These are phyloP conservation scores for Alcedo quadribrachys DNA, from an alignment of 2,797 vertebrate genomes.

Conservation along the genomic window DNA sequence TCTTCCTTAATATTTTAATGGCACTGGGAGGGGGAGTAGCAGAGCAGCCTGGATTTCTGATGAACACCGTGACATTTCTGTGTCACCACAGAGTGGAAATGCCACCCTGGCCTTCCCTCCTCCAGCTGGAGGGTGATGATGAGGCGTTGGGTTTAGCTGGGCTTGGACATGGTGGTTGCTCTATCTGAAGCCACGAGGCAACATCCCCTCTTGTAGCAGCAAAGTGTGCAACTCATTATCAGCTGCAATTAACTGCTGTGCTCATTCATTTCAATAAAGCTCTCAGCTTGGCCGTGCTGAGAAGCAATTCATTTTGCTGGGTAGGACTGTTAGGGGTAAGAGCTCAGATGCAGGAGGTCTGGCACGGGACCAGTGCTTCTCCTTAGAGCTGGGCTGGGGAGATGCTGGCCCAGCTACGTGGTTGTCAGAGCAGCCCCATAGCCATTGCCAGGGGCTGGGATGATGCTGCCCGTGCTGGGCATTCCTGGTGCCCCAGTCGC, in stretches of 20 bases:
- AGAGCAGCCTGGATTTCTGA: not conserved
- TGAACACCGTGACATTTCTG: not conserved
- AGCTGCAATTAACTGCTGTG: not conserved
- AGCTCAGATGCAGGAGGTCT: not conserved
- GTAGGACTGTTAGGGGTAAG: not conserved
- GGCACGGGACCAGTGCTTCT: not conserved
- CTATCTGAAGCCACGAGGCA: not conserved
- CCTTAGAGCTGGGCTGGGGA: not conserved
- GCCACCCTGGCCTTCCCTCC: not conserved
- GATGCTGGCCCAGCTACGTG: fast-evolving
- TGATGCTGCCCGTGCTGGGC: fast-evolving
- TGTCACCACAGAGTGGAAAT: not conserved
- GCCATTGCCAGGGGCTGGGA: fast-evolving
- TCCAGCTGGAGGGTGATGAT: not conserved
- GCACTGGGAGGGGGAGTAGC: not conserved
- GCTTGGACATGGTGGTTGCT: not conserved
- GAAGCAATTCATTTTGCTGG: not conserved
- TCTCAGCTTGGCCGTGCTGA: not conserved
- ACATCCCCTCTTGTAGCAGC: not conserved
- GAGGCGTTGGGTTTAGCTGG: not conserved
- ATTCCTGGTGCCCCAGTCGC: fast-evolving
- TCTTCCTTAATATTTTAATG: conserved; percentile 12
- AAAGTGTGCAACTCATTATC: not conserved
- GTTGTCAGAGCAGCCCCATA: fast-evolving
- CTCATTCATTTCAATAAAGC: not conserved